Evolutionary conservation across 2,888 invertebrate species (phyloP), one percentile per base, ranked within the genome.

Genomic region (Tinea semifulvella): DNA sequence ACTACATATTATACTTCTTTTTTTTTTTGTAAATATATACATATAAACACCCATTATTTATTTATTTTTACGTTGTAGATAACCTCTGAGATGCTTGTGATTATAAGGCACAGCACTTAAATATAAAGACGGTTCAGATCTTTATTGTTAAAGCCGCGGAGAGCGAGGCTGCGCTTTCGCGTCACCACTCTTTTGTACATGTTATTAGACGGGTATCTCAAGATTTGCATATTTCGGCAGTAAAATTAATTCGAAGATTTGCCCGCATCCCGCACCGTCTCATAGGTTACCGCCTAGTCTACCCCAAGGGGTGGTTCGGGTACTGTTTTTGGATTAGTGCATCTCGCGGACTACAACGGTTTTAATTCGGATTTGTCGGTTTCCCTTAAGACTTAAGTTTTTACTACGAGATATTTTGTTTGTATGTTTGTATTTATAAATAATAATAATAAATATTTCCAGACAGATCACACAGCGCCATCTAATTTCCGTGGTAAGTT

Each of bases 211-310:
- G 61, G 75, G 67, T 77, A 72, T 77, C 76, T 74, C 63, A 56
- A 52, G 60, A 80, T 82, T 82, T 81, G 81, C 82, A 82, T 82
- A 82, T 81, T 82, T 77, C 68, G 68, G 72, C 75, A 79, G 76
- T 82, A 79, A 82, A 82, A 82, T 82, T 82, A 81, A 82, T 82
- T 82, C 81, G 77, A 80, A 82, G 82, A 82, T 82, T 82, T 80
- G 73, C 79, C 77, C 75, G 74, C 75, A 73, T 71, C 71, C 71
- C 40, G 40, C 16, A 26, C 36, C 22, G 28, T 19, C 45, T 40
- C 45, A 40, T 40, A 45, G 45, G 45, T 45, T 26, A 26, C 28
- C 18, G 40, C 40, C 27, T 26, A 13, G 28, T 40, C 27, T 40
- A 11, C 43, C 28, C 28, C 43, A 19, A 53, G 49, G 58, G 63